phyloP scores from a whole-genome alignment of 2,797 vertebrate genomes.

The Dallia pectoralis region DNA sequence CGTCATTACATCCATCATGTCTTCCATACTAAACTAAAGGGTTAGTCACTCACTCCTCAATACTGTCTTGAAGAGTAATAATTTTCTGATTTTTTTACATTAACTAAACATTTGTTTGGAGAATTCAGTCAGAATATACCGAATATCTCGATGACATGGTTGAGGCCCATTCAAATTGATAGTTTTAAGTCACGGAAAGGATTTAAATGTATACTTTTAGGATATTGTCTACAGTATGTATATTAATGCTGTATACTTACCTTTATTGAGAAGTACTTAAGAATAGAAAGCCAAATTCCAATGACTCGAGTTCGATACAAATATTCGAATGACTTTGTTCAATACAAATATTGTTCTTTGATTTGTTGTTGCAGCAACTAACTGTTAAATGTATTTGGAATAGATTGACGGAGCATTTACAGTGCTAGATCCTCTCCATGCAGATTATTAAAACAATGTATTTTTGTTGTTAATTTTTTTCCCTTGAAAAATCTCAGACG shows the following conservation, averaged over 20 bases:
- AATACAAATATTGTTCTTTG: not conserved
- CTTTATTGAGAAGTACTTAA: too few species aligned
- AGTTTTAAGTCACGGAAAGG: not conserved
- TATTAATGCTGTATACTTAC: too few species aligned
- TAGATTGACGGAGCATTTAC: not conserved
- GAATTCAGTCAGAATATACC: not conserved
- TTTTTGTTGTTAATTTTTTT: not conserved
- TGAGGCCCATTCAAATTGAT: not conserved
- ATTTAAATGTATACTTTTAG: too few species aligned
- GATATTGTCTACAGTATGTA: too few species aligned
- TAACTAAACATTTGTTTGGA: not conserved
- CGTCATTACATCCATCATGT: not conserved
- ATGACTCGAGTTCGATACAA: too few species aligned
- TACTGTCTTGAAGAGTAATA: not conserved
- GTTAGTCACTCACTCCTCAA: not conserved
- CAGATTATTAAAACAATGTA: not conserved
- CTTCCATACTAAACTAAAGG: not conserved
- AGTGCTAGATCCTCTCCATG: not conserved
- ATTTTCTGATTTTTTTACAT: not conserved
- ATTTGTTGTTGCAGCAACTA: not conserved
- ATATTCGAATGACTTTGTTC: not conserved
- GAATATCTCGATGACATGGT: not conserved
- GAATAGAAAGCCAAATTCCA: too few species aligned
- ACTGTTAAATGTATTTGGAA: conserved; percentile 10
- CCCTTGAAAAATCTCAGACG: conserved; percentile 16